A percentile compares a stretch with the other conserved stretches of the same genome.
phyloP scores from a whole-genome alignment of 2,888 invertebrate species.

The Drosophila longiperda region DNA sequence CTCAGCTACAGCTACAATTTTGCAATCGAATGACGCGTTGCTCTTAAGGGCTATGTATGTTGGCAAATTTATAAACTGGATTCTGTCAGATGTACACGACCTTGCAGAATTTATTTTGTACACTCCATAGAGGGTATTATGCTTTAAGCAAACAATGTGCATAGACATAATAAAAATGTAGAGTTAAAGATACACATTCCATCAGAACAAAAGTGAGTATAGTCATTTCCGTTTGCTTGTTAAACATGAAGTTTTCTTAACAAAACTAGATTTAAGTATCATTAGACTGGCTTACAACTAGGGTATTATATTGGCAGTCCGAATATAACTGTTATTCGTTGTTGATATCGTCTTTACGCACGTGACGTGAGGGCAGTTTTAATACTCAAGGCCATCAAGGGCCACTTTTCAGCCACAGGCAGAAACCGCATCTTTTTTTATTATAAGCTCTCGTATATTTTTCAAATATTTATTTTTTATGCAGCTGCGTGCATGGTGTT shows the following conservation, averaged over 20 bases:
- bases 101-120: constrained; percentile 36
- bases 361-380: constrained; percentile 10
- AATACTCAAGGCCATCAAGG: constrained; percentile 49
- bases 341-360: constrained; percentile 17
- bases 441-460: constrained; percentile 22
- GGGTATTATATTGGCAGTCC: neutral
- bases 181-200: neutral
- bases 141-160: neutral
- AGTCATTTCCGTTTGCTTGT: neutral
- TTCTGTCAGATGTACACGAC: constrained; percentile 59
- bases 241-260: neutral
- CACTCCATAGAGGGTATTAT: neutral
- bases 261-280: neutral
- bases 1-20: neutral
- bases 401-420: constrained; percentile 15
- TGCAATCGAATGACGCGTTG: constrained; percentile 11
- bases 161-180: neutral
- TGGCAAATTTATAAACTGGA: constrained; percentile 58
- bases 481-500: constrained; percentile 23
- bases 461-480: constrained; percentile 46
- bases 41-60: constrained; percentile 24
- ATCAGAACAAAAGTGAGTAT: neutral
- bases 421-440: constrained; percentile 18
- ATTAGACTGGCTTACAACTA: neutral
- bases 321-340: constrained; percentile 9